A percentile compares a stretch with the other conserved stretches of the same genome.
These are phyloP conservation scores for Geopemphigus sp. DNA, from an alignment of 1,140 invertebrate species.

Conservation along the genomic window DNA sequence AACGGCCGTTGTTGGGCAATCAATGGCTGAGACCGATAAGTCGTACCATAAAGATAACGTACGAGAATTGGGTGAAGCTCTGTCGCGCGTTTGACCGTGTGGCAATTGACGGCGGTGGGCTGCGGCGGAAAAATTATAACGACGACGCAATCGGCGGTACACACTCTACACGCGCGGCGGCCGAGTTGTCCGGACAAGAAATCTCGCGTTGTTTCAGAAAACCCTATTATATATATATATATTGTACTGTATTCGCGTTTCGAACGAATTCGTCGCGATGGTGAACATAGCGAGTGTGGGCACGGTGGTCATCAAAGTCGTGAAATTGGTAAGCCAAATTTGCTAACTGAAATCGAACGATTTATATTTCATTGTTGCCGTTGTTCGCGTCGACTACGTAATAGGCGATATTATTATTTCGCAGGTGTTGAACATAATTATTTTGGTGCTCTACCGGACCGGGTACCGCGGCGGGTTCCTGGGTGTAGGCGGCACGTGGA, in stretches of 20 bases:
- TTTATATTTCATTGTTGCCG: background rate
- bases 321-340: slow-evolving; percentile 81
- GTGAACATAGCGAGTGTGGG: slow-evolving; percentile 73
- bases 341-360: too few relatives aligned
- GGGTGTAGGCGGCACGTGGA: slow-evolving; percentile 82
- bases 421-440: slow-evolving; percentile 75
- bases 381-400: too few relatives aligned
- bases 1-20: too few relatives aligned
- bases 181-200: too few relatives aligned
- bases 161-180: too few relatives aligned
- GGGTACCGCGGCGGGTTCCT: slow-evolving; percentile 78
- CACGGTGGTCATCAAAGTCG: slow-evolving; percentile 71
- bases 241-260: too few relatives aligned
- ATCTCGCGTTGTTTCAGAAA: too few relatives aligned
- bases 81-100: too few relatives aligned
- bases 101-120: background rate
- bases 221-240: too few relatives aligned
- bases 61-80: background rate
- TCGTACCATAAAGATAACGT: slow-evolving; percentile 16
- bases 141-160: too few relatives aligned
- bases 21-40: too few relatives aligned
- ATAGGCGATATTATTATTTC: background rate
- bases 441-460: slow-evolving; percentile 75
- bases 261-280: slow-evolving; percentile 57
- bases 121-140: too few relatives aligned